These are phyloP conservation scores for Pherbina coryleti DNA, from an alignment of 2,888 invertebrate species.

Conservation along the genomic window DNA sequence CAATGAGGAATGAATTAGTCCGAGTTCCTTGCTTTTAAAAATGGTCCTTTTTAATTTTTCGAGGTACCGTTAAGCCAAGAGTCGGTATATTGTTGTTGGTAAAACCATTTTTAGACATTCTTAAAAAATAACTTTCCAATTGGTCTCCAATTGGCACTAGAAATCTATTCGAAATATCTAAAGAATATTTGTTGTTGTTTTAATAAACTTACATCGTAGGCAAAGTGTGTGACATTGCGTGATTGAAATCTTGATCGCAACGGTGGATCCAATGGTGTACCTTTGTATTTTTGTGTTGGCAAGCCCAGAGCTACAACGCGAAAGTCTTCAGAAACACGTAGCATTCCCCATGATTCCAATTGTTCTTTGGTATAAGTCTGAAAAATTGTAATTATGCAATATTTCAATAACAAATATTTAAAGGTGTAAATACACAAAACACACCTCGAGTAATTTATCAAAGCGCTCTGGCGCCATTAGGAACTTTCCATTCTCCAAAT, in stretches of 20 bases:
- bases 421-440: slow-evolving; percentile 22
- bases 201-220: slow-evolving; percentile 55
- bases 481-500: slow-evolving; percentile 95
- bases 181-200: neutral
- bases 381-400: slow-evolving; percentile 40
- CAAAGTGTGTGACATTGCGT: slow-evolving; percentile 77
- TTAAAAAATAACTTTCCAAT: no score
- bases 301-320: slow-evolving; percentile 93
- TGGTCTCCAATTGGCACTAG: no score
- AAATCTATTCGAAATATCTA: no score
- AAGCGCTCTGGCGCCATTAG: slow-evolving; percentile 90
- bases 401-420: neutral
- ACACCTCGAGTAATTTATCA: slow-evolving; percentile 87
- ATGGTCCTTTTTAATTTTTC: no score
- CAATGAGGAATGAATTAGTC: no score
- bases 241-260: slow-evolving; percentile 95
- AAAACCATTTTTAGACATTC: no score
- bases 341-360: slow-evolving; percentile 87
- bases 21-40: no score
- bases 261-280: slow-evolving; percentile 96
- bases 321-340: slow-evolving; percentile 92
- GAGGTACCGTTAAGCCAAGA: no score
- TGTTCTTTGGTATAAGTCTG: slow-evolving; percentile 85
- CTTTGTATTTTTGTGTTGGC: slow-evolving; percentile 88
- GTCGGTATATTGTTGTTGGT: no score